These are phyloP conservation scores for Schrankia costaestrigalis DNA, from an alignment of 2,888 invertebrate genomes.

Conservation along the genomic window DNA sequence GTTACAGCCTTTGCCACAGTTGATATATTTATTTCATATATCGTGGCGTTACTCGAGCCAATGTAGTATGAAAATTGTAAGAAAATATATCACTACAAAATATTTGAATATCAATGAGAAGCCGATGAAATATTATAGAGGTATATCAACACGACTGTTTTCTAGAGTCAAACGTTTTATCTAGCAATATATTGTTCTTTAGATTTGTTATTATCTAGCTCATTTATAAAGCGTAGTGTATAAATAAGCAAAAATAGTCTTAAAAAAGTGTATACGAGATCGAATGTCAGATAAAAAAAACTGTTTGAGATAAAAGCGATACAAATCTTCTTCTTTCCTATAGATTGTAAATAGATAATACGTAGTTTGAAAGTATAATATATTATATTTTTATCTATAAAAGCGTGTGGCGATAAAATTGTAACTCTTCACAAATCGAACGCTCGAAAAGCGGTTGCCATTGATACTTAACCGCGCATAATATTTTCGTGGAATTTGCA, in stretches of 20 bases:
- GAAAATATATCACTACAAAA: conserved; percentile 13
- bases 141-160: conserved; percentile 2
- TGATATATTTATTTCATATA: conserved; percentile 32
- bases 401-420: conserved; percentile 18
- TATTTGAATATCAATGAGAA: conserved; percentile 12
- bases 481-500: conserved; percentile 60
- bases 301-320: conserved; percentile 18
- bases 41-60: conserved; percentile 10
- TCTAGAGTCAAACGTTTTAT: not conserved
- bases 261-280: too few relatives aligned
- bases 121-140: conserved; percentile 3
- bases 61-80: conserved; percentile 8
- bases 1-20: conserved; percentile 35
- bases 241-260: conserved; percentile 4
- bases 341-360: conserved; percentile 23
- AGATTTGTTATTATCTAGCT: conserved; percentile 3
- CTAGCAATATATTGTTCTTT: conserved; percentile 1
- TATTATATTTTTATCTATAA: too few relatives aligned
- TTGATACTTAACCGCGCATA: conserved; percentile 57
- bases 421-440: conserved; percentile 28
- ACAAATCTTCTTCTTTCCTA: conserved; percentile 26
- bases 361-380: conserved; percentile 15
- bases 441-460: conserved; percentile 37
- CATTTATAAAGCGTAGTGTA: too few relatives aligned
- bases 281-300: too few relatives aligned